A percentile compares a stretch with the other conserved stretches of the same genome.
Conservation (phyloP, 2,888 invertebrate species). For the Xestia sexstrigata region DNA sequence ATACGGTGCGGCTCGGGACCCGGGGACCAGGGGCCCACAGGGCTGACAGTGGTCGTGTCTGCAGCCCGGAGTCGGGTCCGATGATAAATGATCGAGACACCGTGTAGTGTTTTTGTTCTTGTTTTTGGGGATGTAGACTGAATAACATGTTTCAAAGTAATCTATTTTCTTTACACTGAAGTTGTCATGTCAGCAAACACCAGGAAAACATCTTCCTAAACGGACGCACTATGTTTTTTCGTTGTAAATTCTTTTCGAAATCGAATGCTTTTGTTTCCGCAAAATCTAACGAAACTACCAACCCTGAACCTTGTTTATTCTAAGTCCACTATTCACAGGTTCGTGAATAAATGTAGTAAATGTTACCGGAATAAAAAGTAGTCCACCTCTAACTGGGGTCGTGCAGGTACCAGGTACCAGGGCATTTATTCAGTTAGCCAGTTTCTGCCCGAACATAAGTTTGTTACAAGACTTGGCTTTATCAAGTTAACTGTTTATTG, state of each 20-base stretch:
- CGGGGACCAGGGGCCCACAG: conserved; percentile 22
- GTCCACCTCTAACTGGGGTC: conserved; percentile 35
- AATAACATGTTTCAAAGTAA: conserved; percentile 17
- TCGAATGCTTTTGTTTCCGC: neutral
- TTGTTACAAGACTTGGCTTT: conserved; percentile 61
- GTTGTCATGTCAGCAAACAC: conserved; percentile 5
- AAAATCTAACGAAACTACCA: conserved; percentile 14
- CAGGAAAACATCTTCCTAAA: neutral
- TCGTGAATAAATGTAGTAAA: conserved; percentile 58
- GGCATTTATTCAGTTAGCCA: conserved; percentile 66
- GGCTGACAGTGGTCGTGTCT: conserved; percentile 41
- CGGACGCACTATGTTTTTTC: neutral
- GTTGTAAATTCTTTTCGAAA: neutral
- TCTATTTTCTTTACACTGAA: conserved; percentile 29
- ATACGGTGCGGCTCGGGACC: conserved; percentile 48
- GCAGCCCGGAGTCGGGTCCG: conserved; percentile 27
- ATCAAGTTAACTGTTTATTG: conserved; percentile 58
- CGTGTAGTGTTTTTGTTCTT: conserved; percentile 38
- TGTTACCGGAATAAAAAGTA: conserved; percentile 54
- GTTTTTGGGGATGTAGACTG: conserved; percentile 25
- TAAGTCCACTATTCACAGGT: conserved; percentile 41
- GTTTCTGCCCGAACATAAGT: conserved; percentile 58
- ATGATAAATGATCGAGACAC: conserved; percentile 51
- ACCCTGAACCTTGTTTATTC: conserved; percentile 49
- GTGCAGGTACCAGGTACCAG: conserved; percentile 64